Evolutionary conservation across 2,113 vertebrate species (phyloP).

Genomic region (Neolamprologus devosi): DNA sequence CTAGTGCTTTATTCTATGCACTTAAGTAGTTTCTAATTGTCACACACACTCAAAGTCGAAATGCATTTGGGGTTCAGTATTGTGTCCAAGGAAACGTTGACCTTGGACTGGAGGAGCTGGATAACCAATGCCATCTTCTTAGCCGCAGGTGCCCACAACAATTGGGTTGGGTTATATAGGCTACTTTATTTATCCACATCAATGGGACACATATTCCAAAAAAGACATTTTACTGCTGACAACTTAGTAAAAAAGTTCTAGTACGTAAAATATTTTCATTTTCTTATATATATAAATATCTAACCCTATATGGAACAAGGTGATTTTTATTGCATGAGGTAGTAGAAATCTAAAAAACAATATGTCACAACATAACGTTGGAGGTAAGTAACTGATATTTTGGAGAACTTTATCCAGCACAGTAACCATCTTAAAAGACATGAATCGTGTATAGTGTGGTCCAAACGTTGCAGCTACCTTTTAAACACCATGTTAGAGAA

Average conservation of each 20-base stretch:
- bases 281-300: background rate
- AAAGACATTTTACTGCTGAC: background rate
- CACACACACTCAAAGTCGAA: background rate
- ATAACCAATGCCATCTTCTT: background rate
- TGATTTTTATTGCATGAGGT: background rate
- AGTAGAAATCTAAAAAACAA: background rate
- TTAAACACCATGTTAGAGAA: background rate
- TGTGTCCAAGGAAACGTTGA: background rate
- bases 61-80: background rate
- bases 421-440: background rate
- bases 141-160: background rate
- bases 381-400: background rate
- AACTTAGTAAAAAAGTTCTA: background rate
- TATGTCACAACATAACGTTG: background rate
- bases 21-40: background rate
- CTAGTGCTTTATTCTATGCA: background rate
- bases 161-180: background rate
- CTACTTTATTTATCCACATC: background rate
- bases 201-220: background rate
- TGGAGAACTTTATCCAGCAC: background rate
- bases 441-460: background rate
- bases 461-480: background rate
- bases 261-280: background rate
- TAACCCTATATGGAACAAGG: background rate
- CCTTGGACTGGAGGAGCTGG: background rate